phyloP scores from a whole-genome alignment of 2,113 vertebrate species.

The Antigone vipio region DNA sequence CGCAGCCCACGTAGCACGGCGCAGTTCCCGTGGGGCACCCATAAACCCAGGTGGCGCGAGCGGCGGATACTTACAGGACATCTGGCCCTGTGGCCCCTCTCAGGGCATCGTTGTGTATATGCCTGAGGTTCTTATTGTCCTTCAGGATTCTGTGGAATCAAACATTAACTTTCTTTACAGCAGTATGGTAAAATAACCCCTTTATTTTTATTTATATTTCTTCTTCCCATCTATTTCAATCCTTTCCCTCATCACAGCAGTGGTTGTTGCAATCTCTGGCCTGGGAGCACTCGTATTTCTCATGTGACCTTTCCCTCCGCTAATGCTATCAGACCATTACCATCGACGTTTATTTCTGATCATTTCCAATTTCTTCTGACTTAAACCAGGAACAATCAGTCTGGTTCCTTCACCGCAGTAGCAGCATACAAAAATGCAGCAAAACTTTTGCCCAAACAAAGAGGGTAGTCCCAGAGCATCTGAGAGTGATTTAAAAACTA shows the following conservation, averaged over 20 bases:
- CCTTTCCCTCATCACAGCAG: neutral
- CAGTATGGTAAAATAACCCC: neutral
- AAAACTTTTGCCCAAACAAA: neutral
- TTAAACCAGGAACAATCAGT: neutral
- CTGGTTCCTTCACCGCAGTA: neutral
- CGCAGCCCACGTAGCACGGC: neutral
- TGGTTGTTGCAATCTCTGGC: neutral
- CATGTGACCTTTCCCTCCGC: neutral
- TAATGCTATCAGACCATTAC: neutral
- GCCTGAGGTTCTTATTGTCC: constrained; percentile 80
- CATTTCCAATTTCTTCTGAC: neutral
- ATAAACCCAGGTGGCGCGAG: neutral
- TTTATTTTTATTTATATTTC: neutral
- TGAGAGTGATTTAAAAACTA: neutral
- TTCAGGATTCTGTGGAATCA: constrained; percentile 80
- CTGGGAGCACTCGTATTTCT: neutral
- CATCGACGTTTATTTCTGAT: neutral
- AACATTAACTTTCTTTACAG: neutral
- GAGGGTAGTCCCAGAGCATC: fast-evolving
- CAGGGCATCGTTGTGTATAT: constrained; percentile 84
- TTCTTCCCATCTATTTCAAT: neutral
- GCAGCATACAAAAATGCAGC: neutral
- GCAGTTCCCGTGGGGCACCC: neutral
- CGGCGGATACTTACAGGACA: constrained; percentile 80
- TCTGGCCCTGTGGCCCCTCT: constrained; percentile 83